These are phyloP conservation scores for Zoanthus gigantus DNA, from an alignment of 92 coral and sea anemone species.

Conservation along the genomic window DNA sequence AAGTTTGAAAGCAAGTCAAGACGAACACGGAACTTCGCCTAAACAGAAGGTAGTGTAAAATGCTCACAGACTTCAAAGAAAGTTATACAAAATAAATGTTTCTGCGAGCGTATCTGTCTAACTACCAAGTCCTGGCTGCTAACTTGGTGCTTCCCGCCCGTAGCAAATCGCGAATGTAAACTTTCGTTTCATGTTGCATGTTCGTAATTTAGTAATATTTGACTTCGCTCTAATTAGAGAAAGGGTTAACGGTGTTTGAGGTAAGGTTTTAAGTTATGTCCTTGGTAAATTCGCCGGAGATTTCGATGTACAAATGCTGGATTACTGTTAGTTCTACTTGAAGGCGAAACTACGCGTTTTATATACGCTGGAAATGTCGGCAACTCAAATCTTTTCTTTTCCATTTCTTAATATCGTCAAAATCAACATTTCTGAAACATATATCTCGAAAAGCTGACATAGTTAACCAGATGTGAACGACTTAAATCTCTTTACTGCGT, in stretches of 20 bases:
- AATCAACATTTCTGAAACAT: background rate
- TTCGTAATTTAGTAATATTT: background rate
- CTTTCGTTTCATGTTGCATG: background rate
- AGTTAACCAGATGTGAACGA: background rate
- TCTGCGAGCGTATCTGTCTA: background rate
- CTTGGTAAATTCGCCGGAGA: background rate
- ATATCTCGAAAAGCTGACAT: background rate
- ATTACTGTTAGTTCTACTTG: background rate
- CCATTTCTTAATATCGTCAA: background rate
- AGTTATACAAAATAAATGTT: slow-evolving; percentile 12
- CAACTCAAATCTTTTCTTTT: slow-evolving; percentile 11
- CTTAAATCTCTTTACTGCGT: background rate
- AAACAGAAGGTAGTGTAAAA: slow-evolving; percentile 43
- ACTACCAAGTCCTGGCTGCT: background rate
- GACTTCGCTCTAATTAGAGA: background rate
- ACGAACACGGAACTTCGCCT: slow-evolving; percentile 19
- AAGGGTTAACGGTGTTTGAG: background rate
- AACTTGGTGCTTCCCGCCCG: slow-evolving; percentile 44
- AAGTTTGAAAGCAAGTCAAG: slow-evolving; percentile 28
- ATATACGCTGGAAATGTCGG: background rate
- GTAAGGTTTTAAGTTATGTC: background rate
- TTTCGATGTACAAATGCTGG: background rate
- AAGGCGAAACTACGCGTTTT: background rate
- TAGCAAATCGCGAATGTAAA: background rate
- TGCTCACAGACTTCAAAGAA: slow-evolving; percentile 8